Conservation (phyloP, 1,140 invertebrate species). For the Oryctes rhinoceros region DNA sequence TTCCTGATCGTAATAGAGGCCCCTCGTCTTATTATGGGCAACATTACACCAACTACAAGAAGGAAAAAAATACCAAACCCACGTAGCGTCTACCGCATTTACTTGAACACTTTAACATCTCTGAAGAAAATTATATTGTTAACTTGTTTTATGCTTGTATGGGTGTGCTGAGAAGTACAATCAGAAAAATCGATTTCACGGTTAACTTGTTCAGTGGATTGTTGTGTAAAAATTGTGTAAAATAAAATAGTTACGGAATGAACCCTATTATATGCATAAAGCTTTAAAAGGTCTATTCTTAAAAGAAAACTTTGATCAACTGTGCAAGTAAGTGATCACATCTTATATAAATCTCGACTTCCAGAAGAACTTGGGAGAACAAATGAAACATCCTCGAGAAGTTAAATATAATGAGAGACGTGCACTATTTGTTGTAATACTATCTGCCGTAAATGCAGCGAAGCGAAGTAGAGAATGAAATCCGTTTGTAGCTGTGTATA, state of each 20-base stretch:
- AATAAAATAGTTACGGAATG: neutral
- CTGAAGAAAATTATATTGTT: neutral
- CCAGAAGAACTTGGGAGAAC: no score
- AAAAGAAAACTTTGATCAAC: neutral
- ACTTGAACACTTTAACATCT: neutral
- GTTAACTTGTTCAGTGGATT: neutral
- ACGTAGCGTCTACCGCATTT: neutral
- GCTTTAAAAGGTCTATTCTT: neutral
- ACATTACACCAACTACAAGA: neutral
- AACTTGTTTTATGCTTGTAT: slow-evolving; percentile 4
- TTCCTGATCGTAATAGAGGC: neutral
- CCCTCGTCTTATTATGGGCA: neutral
- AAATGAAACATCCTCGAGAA: no score
- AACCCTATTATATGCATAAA: neutral
- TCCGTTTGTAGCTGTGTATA: no score
- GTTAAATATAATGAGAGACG: no score
- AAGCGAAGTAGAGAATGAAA: no score
- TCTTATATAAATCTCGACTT: no score
- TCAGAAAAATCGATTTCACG: slow-evolving; percentile 19
- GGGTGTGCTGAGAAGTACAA: neutral
- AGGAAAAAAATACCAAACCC: neutral
- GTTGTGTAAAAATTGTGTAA: neutral
- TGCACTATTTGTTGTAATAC: no score
- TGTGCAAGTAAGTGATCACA: no score
- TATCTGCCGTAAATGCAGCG: no score